phyloP scores from a whole-genome alignment of 2,888 invertebrate genomes.

The Eugnorisma glareosa region DNA sequence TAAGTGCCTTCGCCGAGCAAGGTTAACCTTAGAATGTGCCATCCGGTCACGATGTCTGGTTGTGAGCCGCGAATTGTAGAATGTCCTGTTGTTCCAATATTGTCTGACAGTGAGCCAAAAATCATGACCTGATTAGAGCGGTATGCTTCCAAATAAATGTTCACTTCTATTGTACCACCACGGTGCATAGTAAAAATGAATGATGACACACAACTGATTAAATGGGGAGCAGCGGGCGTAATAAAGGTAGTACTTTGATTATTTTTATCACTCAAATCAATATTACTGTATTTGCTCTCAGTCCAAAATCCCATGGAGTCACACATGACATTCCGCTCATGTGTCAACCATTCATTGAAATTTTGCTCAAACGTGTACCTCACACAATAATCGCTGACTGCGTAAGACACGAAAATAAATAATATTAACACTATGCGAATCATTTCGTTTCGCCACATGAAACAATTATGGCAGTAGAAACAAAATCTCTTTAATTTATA shows the following conservation, averaged over 20 bases:
- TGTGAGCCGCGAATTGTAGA: too few relatives aligned
- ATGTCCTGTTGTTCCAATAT: neutral
- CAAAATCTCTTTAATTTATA: constrained; percentile 60
- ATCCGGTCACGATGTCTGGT: constrained; percentile 12
- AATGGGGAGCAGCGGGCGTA: constrained; percentile 43
- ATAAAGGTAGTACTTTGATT: constrained; percentile 69
- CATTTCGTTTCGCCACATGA: constrained; percentile 53
- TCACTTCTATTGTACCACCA: constrained; percentile 21
- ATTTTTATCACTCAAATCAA: constrained; percentile 55
- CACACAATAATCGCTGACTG: constrained; percentile 71
- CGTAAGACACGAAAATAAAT: constrained; percentile 55
- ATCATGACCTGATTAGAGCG: neutral
- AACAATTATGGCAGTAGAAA: constrained; percentile 26
- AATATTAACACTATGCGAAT: constrained; percentile 52
- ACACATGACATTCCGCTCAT: constrained; percentile 65
- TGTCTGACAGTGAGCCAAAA: neutral
- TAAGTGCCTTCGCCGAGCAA: constrained; percentile 9
- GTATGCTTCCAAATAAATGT: constrained; percentile 16
- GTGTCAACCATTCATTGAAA: constrained; percentile 68
- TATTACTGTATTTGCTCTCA: constrained; percentile 47
- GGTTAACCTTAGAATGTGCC: constrained; percentile 34
- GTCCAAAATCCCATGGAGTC: constrained; percentile 62
- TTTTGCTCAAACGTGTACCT: constrained; percentile 71
- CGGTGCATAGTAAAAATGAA: constrained; percentile 2
- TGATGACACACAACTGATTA: constrained; percentile 22